phyloP scores from a whole-genome alignment of 2,113 vertebrate species.

The Hiodon alosoides region DNA sequence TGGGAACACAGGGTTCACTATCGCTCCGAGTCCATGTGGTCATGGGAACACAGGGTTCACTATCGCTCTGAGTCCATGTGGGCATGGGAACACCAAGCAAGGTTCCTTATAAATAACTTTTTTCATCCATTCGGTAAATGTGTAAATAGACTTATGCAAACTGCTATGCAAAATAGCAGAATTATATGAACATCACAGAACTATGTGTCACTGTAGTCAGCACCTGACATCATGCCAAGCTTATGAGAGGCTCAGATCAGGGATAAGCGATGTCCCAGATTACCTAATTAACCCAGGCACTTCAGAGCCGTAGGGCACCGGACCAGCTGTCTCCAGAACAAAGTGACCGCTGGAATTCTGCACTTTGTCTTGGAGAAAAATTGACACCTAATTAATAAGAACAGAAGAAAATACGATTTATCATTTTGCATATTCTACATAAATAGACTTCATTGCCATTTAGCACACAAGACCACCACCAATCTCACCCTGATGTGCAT shows the following conservation, averaged over 20 bases:
- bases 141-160: too few species aligned
- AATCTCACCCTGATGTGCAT: constrained; percentile 97
- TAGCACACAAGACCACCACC: too few species aligned
- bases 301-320: constrained; percentile 77
- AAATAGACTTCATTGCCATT: background rate
- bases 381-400: constrained; percentile 81
- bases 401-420: background rate
- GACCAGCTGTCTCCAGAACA: constrained; percentile 69
- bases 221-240: too few species aligned
- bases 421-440: background rate
- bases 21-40: too few species aligned
- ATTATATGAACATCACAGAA: too few species aligned
- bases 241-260: background rate
- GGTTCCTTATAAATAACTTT: too few species aligned
- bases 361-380: constrained; percentile 82
- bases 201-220: background rate
- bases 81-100: too few species aligned
- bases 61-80: too few species aligned
- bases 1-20: too few species aligned
- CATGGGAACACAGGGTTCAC: too few species aligned
- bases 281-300: constrained; percentile 88
- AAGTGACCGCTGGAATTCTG: constrained; percentile 86
- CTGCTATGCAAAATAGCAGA: too few species aligned
- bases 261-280: background rate
- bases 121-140: too few species aligned